Base-by-base conservation (phyloP, 2,888 invertebrate genomes). In the Hartigia nigra region DNA sequence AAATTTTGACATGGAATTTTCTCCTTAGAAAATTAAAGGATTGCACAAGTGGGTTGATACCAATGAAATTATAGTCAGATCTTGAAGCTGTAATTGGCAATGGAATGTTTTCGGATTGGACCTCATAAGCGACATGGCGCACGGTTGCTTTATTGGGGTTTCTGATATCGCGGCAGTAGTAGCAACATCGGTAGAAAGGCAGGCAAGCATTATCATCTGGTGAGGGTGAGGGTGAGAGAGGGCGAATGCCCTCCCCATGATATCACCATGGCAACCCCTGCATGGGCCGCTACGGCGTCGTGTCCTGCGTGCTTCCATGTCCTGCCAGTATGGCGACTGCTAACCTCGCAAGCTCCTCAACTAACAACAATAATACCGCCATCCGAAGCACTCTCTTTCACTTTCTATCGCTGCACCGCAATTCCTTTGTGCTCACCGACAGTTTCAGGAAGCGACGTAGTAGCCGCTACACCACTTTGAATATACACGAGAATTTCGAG, bases 241-340 rank as follows among this genome's bases (percentile, higher is more conserved):
- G 88, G 89, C 88, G 88, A 89, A 87, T 86, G 85, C 88, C 88
- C 90, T 90, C 89, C 82, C 81, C 87, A 87, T 86, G 83, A 87
- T 83, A 90, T 91, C 88, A 87, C 90, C 91, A 91, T 91, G 89
- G 91, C 90, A 91, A 91, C 91, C 88, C 91, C 91, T 88, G 84
- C 84, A 86, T 85, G 88, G 87, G 84, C 88, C 88, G 89, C 87
- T 84, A 88, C 87, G 88, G 87, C 87, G 87, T 89, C 87, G 82
- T 89, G 88, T 90, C 89, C 90, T 88, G 87, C 85, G 86, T 87
- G 86, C 87, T 86, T 87, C 86, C 85, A 87, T 86, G 87, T 88
- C 88, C 88, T 88, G 87, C 87, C 86, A 88, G 86, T 87, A 90
- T 90, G 90, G 90, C 90, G 90, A 90, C 87, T 88, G 86, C 85